Evolutionary conservation across 2,797 vertebrate species (phyloP).

Genomic region (Gorsachius magnificus): DNA sequence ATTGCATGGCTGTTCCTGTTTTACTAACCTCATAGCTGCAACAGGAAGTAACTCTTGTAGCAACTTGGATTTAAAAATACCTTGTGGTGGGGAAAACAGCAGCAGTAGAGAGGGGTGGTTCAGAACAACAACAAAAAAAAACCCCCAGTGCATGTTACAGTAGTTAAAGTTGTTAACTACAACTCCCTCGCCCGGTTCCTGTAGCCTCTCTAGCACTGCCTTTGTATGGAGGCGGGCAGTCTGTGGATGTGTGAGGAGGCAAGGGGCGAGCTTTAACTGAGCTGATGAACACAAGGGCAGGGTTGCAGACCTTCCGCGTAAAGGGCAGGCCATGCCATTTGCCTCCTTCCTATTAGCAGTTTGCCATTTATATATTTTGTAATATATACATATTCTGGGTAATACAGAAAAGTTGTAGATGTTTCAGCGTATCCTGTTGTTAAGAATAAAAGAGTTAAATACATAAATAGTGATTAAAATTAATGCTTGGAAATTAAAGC

Average conservation of each 20-base stretch:
- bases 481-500: not conserved
- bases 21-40: not conserved
- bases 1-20: conserved; percentile 1
- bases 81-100: not conserved
- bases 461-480: not conserved
- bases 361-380: not conserved
- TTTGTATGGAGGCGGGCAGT: not conserved
- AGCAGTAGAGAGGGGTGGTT: not conserved
- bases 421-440: not conserved
- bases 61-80: conserved; percentile 41
- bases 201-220: not conserved
- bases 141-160: not conserved
- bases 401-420: not conserved
- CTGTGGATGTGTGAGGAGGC: not conserved
- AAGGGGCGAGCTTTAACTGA: not conserved
- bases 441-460: not conserved
- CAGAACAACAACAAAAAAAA: not conserved
- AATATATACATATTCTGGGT: not conserved
- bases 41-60: conserved; percentile 11
- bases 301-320: not conserved
- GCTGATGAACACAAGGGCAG: not conserved
- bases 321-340: not conserved
- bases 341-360: fast-evolving
- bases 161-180: not conserved
- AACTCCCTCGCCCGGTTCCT: not conserved